phyloP scores from a whole-genome alignment of 2,888 invertebrate genomes.

The Helleia helle region DNA sequence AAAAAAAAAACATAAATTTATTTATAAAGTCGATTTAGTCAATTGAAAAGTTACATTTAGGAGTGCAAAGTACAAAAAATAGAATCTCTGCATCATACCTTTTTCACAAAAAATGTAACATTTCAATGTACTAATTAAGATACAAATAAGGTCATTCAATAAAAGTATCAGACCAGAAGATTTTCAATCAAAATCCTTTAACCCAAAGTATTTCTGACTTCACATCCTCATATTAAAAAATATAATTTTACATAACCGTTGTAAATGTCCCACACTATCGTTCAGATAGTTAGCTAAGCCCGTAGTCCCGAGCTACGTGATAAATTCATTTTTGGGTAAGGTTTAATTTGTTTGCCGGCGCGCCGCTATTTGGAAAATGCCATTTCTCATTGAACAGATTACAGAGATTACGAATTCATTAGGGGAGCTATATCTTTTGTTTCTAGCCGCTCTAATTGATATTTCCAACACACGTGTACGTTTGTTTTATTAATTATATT shows the following conservation, averaged over 20 bases:
- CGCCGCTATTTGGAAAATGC: conserved; percentile 54
- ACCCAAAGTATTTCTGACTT: too few relatives aligned
- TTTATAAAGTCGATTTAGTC: too few relatives aligned
- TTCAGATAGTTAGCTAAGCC: conserved; percentile 43
- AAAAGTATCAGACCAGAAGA: too few relatives aligned
- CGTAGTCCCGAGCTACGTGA: conserved; percentile 40
- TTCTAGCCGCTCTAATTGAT: conserved; percentile 54
- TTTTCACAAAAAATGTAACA: too few relatives aligned
- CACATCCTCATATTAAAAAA: neutral
- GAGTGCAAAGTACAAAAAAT: too few relatives aligned
- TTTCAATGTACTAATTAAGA: too few relatives aligned
- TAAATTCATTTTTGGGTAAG: conserved; percentile 71
- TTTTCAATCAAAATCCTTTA: too few relatives aligned
- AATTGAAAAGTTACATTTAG: too few relatives aligned
- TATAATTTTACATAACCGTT: neutral
- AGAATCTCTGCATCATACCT: too few relatives aligned
- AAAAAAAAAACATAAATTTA: too few relatives aligned
- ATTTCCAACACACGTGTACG: conserved; percentile 52
- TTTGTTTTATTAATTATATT: conserved; percentile 4
- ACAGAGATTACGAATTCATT: conserved; percentile 71
- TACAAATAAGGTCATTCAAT: too few relatives aligned
- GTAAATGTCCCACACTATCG: conserved; percentile 15
- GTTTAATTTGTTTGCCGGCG: conserved; percentile 66
- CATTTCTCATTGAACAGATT: conserved; percentile 73
- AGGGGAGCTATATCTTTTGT: conserved; percentile 63